These are phyloP conservation scores for Camponotus fellah DNA, from an alignment of 2,888 invertebrate genomes.

Conservation along the genomic window DNA sequence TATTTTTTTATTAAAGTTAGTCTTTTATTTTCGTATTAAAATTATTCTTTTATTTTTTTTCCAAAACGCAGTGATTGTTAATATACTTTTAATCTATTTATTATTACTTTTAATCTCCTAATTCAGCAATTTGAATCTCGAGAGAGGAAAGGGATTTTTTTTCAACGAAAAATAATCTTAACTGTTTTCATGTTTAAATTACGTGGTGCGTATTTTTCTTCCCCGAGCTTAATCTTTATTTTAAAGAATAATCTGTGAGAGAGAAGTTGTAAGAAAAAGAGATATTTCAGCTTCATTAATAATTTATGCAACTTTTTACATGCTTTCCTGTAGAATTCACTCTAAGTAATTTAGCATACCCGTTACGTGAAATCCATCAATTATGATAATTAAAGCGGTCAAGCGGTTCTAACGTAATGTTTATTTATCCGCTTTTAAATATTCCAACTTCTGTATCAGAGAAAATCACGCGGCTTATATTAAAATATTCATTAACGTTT, in stretches of 20 bases:
- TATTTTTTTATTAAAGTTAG: background rate
- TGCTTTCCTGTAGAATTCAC: background rate
- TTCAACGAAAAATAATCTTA: background rate
- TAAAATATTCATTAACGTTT: conserved; percentile 49
- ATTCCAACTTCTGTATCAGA: conserved; percentile 43
- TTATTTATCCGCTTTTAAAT: conserved; percentile 46
- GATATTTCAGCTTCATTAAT: conserved; percentile 1
- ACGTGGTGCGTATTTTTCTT: background rate
- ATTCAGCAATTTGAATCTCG: background rate
- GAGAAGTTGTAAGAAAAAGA: conserved; percentile 5
- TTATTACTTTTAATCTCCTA: no score
- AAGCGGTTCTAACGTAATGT: conserved; percentile 24
- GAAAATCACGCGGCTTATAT: conserved; percentile 39
- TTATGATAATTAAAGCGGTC: conserved; percentile 50
- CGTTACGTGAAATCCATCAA: conserved; percentile 44
- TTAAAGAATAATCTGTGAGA: conserved; percentile 3
- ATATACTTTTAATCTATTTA: background rate
- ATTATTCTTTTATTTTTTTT: background rate
- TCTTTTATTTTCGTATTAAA: no score
- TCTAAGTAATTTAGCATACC: background rate
- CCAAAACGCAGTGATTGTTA: background rate
- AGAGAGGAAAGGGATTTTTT: background rate
- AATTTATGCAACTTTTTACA: conserved; percentile 20
- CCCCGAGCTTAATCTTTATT: background rate
- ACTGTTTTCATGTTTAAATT: background rate